Conservation (phyloP, 2,797 vertebrate genomes). For the Oreonectes daqikongensis region DNA sequence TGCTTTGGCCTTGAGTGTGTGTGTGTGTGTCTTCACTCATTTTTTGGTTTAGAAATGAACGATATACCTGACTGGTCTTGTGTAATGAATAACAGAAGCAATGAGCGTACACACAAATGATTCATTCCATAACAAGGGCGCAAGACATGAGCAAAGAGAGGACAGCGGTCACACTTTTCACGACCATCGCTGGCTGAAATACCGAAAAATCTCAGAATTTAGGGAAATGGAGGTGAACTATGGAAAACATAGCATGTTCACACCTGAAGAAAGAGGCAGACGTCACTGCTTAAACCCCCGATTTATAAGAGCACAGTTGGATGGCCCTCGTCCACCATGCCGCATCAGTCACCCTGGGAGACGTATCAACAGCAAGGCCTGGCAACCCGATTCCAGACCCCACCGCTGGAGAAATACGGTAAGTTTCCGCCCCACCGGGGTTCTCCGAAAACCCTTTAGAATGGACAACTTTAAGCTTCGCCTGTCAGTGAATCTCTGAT, state of each 20-base stretch:
- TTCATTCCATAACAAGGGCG: constrained; percentile 31
- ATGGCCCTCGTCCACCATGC: constrained; percentile 36
- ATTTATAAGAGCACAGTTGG: constrained; percentile 32
- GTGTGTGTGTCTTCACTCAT: constrained; percentile 41
- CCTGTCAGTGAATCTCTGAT: constrained; percentile 40
- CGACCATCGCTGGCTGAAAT: neutral
- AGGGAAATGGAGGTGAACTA: neutral
- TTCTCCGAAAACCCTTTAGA: constrained; percentile 36
- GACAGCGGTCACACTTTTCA: neutral
- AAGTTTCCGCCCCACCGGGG: constrained; percentile 59
- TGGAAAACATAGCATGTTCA: neutral
- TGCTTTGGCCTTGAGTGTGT: constrained; percentile 68
- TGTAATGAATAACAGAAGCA: constrained; percentile 78
- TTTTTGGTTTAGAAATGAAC: constrained; percentile 35
- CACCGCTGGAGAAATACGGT: constrained; percentile 62
- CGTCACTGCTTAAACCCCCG: neutral
- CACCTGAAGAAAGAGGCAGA: constrained; percentile 14
- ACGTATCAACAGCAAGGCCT: constrained; percentile 55
- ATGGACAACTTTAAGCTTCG: constrained; percentile 15
- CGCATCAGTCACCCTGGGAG: constrained; percentile 46
- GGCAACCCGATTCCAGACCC: constrained; percentile 50
- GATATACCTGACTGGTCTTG: constrained; percentile 53
- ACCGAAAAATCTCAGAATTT: neutral
- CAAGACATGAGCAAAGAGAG: neutral
- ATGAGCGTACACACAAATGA: constrained; percentile 56